Evolutionary conservation across 2,797 vertebrate genomes (phyloP).

Genomic region (Danio tinwini): DNA sequence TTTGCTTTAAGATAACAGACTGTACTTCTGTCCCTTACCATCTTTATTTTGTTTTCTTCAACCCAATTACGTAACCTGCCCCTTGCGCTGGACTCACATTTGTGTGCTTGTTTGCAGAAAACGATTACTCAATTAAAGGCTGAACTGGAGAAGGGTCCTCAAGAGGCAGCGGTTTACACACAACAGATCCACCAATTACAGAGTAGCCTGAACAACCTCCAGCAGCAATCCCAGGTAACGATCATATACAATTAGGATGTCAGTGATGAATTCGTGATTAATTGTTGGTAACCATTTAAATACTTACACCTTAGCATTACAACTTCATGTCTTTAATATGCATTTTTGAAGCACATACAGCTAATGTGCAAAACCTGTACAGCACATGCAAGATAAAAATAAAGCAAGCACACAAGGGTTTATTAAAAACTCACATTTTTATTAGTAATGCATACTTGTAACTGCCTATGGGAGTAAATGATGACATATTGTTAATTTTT

Average conservation of each 20-base stretch:
- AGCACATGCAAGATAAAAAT: no score
- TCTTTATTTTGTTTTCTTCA: background rate
- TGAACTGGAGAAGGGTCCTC: slow-evolving; percentile 94
- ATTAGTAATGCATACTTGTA: no score
- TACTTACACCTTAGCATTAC: no score
- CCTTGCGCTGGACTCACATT: background rate
- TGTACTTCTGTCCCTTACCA: background rate
- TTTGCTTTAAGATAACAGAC: background rate
- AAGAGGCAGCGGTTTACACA: slow-evolving; percentile 93
- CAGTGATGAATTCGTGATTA: no score
- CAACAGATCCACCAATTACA: slow-evolving; percentile 91
- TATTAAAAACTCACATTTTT: no score
- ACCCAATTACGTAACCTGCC: background rate
- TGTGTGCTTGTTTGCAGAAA: slow-evolving; percentile 71
- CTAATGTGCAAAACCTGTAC: no score
- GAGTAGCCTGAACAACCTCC: slow-evolving; percentile 85
- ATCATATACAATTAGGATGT: slow-evolving; percentile 1
- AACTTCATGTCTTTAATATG: no score
- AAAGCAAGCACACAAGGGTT: no score
- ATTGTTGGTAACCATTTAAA: no score
- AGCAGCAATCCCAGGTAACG: slow-evolving; percentile 90
- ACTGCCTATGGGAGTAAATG: no score
- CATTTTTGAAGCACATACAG: no score
- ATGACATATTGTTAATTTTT: no score
- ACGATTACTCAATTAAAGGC: slow-evolving; percentile 88